A percentile compares a stretch with the other conserved stretches of the same genome.
These are phyloP conservation scores for Austrolebias charrua DNA, from an alignment of 2,797 vertebrate species.

Conservation along the genomic window DNA sequence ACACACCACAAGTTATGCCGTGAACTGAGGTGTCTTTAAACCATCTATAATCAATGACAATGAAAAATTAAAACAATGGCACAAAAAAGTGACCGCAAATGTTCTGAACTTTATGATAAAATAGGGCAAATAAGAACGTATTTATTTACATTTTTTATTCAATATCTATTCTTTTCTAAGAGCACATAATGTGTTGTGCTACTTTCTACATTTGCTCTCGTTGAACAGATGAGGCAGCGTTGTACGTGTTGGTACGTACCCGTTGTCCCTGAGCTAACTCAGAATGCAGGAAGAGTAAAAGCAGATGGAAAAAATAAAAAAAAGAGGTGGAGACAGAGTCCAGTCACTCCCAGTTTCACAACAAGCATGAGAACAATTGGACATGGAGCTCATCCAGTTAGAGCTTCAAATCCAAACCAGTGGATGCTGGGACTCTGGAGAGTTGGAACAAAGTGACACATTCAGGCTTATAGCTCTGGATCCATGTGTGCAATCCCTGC, in stretches of 20 bases:
- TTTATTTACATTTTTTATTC: conserved; percentile 11
- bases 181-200: not conserved
- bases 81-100: conserved; percentile 22
- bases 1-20: too few species aligned
- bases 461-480: too few species aligned
- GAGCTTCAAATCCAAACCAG: not conserved
- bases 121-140: conserved; percentile 63
- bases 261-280: conserved; percentile 92
- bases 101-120: conserved; percentile 14
- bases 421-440: not conserved
- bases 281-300: conserved; percentile 82
- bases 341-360: conserved; percentile 88
- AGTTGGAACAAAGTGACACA: conserved; percentile 38
- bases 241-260: conserved; percentile 91
- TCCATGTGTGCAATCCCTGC: not conserved
- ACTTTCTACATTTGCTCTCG: conserved; percentile 71
- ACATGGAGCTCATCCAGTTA: not conserved
- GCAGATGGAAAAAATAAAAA: conserved; percentile 78
- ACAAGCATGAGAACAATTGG: conserved; percentile 51
- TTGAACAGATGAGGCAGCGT: conserved; percentile 72
- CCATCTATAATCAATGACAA: conserved; percentile 21
- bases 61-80: conserved; percentile 39
- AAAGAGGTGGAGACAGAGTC: conserved; percentile 87
- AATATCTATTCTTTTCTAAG: not conserved
- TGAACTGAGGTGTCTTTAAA: too few species aligned